Evolutionary conservation across 2,888 invertebrate genomes (phyloP).

Genomic region (Trichogramma dendrolimi): DNA sequence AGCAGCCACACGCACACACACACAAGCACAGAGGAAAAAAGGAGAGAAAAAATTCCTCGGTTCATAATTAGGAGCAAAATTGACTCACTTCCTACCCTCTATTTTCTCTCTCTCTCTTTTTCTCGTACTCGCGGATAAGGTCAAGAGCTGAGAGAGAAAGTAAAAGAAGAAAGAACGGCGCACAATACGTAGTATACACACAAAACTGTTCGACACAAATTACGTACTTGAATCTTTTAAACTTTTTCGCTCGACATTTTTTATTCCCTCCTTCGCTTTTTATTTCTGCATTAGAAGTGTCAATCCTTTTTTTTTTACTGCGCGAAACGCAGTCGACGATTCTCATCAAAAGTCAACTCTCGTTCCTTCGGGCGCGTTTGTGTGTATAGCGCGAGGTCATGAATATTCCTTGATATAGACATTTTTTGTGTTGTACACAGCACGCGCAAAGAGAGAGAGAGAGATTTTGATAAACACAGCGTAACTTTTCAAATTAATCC

Average conservation of each 20-base stretch:
- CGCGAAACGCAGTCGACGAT: too few relatives aligned
- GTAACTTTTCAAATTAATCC: too few relatives aligned
- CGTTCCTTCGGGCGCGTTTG: too few relatives aligned
- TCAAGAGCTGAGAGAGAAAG: not conserved
- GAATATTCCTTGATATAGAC: too few relatives aligned
- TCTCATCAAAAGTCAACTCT: too few relatives aligned
- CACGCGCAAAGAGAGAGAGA: too few relatives aligned
- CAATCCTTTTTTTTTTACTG: not conserved
- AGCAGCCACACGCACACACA: not conserved
- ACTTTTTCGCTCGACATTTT: not conserved
- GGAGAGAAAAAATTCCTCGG: not conserved
- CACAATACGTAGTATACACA: not conserved
- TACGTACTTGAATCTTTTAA: slow-evolving; percentile 7
- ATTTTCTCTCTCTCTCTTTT: too few relatives aligned
- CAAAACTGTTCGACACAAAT: not conserved
- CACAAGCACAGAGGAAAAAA: not conserved
- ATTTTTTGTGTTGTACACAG: too few relatives aligned
- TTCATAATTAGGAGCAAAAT: slow-evolving; percentile 21
- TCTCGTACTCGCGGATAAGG: not conserved
- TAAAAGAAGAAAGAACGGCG: not conserved
- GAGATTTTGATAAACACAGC: too few relatives aligned
- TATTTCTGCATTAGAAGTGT: not conserved
- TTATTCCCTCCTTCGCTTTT: slow-evolving; percentile 1
- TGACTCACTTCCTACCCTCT: slow-evolving; percentile 6
- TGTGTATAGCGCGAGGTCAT: too few relatives aligned